Evolutionary conservation across 2,888 invertebrate species (phyloP), one percentile per base, ranked within the genome.

Genomic region (Chorisops tibialis): DNA sequence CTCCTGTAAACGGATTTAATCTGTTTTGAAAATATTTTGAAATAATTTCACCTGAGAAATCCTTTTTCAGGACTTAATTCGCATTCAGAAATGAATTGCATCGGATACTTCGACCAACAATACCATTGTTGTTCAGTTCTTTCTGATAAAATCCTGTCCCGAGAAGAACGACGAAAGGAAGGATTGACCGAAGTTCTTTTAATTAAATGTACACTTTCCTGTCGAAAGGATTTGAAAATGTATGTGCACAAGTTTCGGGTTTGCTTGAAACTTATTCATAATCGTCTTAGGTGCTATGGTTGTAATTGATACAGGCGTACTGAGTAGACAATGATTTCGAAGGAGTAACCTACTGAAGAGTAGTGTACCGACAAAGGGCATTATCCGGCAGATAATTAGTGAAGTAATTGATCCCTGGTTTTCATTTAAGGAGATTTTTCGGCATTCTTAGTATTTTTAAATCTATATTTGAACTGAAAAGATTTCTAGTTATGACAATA

Each of bases 21-120:
- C 38, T 60, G 60, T 60, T 60, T 60, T 60, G 60, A 60, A 60
- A 60, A 60, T 60, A 60, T 60, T 60, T 60, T 60, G 60, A 60
- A 60, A 60, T 60, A 37, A 60, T 49, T 60, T 60, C 60, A 48
- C 60, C 49, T 60, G 60, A 60, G 47, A 47, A 7, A 1, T 37
- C 38, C 59, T 47, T 59, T 38, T 48, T 38, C 45, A n/a, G 47
- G 22, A 37, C 38, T 47, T 59, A 59, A 59, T 43, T 35, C 56
- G 22, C n/a, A 56, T 24, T 45, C 45, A 45, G 43, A 43, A 56
- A 45, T n/a, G 30, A 30, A 7, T 9, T 30, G 30, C 30, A 7
- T n/a, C n/a, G 30, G 30, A 30, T 30, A n/a, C n/a, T n/a, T n/a
- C n/a, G n/a, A n/a, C n/a, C n/a, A n/a, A n/a, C 30, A 30, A 30